A percentile compares a stretch with the other conserved stretches of the same genome.
Evolutionary conservation across 2,888 invertebrate genomes (phyloP).

Genomic region (Cerceris ruficornis): DNA sequence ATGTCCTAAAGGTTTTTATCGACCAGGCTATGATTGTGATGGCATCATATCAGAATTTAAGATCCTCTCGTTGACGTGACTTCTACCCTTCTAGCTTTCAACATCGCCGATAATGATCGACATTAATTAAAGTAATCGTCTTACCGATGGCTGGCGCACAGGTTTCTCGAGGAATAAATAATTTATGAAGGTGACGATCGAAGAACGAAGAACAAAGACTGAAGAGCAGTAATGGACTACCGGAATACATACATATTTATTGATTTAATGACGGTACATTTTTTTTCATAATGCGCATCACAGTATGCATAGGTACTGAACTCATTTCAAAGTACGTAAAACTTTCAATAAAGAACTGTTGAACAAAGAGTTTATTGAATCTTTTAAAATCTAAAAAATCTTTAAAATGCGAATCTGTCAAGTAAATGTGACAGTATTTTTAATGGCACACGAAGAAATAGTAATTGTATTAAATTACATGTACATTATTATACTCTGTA

Average conservation of each 20-base stretch:
- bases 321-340: slow-evolving; percentile 1
- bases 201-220: slow-evolving; percentile 43
- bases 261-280: slow-evolving; percentile 68
- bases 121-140: slow-evolving; percentile 61
- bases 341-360: no score
- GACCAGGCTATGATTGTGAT: slow-evolving; percentile 6
- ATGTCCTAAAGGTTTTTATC: no score
- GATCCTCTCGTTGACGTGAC: slow-evolving; percentile 44
- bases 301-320: slow-evolving; percentile 23
- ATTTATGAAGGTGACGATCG: slow-evolving; percentile 63
- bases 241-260: slow-evolving; percentile 72
- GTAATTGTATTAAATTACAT: no score
- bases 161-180: slow-evolving; percentile 64
- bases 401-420: no score
- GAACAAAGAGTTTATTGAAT: no score
- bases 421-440: no score
- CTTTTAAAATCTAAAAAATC: no score
- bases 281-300: slow-evolving; percentile 67
- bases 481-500: no score
- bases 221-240: slow-evolving; percentile 6
- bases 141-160: slow-evolving; percentile 45
- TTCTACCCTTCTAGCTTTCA: slow-evolving; percentile 45
- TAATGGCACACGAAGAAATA: no score
- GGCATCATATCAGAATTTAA: slow-evolving; percentile 46
- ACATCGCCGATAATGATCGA: slow-evolving; percentile 54